Base-by-base conservation (phyloP, 2,113 vertebrate genomes). In the Spheniscus mendiculus region DNA sequence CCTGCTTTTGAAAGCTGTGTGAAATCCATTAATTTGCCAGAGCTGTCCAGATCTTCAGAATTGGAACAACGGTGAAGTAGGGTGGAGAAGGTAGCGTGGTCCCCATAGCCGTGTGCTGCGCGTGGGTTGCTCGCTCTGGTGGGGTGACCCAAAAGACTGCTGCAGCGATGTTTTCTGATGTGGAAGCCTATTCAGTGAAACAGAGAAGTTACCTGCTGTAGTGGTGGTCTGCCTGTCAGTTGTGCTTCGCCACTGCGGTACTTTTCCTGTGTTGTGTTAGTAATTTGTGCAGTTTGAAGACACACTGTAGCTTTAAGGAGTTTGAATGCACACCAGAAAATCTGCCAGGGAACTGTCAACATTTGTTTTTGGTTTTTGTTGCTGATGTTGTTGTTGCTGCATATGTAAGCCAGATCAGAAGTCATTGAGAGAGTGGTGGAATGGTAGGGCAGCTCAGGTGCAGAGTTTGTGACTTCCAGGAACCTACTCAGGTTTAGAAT, bases 81-180 rank as follows among this genome's bases (percentile, higher is more conserved):
- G 5, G 12, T 52, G 26, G 30, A 58, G 38, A 87, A 78, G n/a
- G 19, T 22, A 3, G 1, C 10, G 23, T 52, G 32, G 21, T 66
- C 50, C 21, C 6, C 4, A 2, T 19, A 36, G 67, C 30, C 13
- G 0, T 6, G 23, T 44, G 38, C 21, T 15, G 29, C 0, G 0
- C 0, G 0, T 70, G 49, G 2, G 8, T 61, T 44, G 67, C 17
- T 77, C 5, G 0, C n/a, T 32, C 13, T 45, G 32, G 6, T 67
- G 55, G 21, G 14, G 17, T 86, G 52, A 45, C n/a, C 22, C 16
- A 10, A 8, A 12, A 55, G 61, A 6, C 65, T 45, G 42, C 74
- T 78, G 61, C 32, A 40, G n/a, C 6, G 1, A 5, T 22, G 18
- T 20, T 36, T 88, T 80, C 26, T 77, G 22, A 2, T 22, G 36